Conservation (phyloP, 2,797 vertebrate genomes). For the Gorsachius magnificus region DNA sequence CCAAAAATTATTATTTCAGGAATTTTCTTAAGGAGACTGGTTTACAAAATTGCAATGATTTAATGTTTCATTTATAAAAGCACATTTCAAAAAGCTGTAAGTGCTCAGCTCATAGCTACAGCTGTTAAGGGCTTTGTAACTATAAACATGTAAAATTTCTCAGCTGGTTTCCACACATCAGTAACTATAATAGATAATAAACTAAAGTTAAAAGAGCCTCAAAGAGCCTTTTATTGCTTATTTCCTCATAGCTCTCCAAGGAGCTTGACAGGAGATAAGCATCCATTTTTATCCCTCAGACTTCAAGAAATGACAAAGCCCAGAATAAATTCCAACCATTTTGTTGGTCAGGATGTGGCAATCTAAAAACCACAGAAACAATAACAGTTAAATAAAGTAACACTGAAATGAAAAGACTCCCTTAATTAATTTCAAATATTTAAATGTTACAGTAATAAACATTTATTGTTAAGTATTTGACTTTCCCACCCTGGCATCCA, state of each 20-base stretch:
- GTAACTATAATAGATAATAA: conserved; percentile 27
- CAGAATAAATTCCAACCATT: conserved; percentile 13
- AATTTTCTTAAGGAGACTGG: background rate
- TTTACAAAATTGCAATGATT: background rate
- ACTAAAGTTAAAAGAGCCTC: conserved; percentile 29
- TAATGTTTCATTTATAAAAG: conserved; percentile 11
- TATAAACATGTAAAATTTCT: conserved; percentile 28
- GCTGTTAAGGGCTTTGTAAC: conserved; percentile 17
- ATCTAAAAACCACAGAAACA: conserved; percentile 32
- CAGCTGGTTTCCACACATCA: conserved; percentile 30
- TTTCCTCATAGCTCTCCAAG: conserved; percentile 56
- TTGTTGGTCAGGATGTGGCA: conserved; percentile 10
- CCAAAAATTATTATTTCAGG: background rate
- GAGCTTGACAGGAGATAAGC: conserved; percentile 34
- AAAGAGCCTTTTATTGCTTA: conserved; percentile 54
- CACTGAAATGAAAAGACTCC: background rate
- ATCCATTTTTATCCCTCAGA: conserved; percentile 27
- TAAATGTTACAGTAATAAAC: background rate
- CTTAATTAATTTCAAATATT: background rate
- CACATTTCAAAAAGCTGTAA: conserved; percentile 20
- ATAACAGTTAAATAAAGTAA: conserved; percentile 24
- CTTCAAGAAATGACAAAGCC: conserved; percentile 31
- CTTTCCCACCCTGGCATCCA: background rate
- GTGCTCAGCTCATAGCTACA: background rate
- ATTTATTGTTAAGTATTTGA: background rate